phyloP scores from a whole-genome alignment of 2,888 invertebrate genomes.

The Spilosoma lubricipeda region DNA sequence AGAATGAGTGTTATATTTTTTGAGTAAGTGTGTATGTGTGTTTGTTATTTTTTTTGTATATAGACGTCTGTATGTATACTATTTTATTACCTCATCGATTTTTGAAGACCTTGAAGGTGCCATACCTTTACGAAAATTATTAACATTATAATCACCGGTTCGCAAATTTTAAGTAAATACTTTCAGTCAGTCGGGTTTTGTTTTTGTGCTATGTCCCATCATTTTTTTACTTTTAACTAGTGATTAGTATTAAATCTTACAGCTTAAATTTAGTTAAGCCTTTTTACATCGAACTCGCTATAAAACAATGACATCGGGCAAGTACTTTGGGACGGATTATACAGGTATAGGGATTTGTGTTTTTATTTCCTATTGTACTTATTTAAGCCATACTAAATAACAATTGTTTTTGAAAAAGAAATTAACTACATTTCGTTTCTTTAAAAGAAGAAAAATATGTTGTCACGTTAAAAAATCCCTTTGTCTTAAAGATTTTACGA shows the following conservation, averaged over 20 bases:
- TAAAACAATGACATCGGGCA: not conserved
- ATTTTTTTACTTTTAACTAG: not conserved
- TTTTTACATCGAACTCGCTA: not conserved
- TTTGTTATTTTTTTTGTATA: too few relatives aligned
- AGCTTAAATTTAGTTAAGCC: not conserved
- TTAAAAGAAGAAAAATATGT: not conserved
- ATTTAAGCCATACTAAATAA: not conserved
- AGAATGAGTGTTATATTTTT: too few relatives aligned
- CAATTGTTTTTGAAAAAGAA: not conserved
- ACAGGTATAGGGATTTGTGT: not conserved
- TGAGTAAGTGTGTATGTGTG: too few relatives aligned
- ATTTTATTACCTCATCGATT: too few relatives aligned
- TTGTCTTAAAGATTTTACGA: not conserved
- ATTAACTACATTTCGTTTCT: not conserved
- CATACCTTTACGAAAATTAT: too few relatives aligned
- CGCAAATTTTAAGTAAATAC: not conserved
- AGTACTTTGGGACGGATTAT: not conserved
- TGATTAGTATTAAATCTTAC: not conserved
- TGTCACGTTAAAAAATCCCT: not conserved
- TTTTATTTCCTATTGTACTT: not conserved
- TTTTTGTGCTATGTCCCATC: not conserved
- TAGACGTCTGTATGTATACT: too few relatives aligned
- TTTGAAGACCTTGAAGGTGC: too few relatives aligned
- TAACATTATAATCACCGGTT: not conserved
- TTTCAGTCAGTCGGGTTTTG: not conserved